Percentiles rank a stretch among this genome's conserved stretches.
These are phyloP conservation scores for Lasioglossum lativentre DNA, from an alignment of 2,888 invertebrate genomes.

Conservation along the genomic window DNA sequence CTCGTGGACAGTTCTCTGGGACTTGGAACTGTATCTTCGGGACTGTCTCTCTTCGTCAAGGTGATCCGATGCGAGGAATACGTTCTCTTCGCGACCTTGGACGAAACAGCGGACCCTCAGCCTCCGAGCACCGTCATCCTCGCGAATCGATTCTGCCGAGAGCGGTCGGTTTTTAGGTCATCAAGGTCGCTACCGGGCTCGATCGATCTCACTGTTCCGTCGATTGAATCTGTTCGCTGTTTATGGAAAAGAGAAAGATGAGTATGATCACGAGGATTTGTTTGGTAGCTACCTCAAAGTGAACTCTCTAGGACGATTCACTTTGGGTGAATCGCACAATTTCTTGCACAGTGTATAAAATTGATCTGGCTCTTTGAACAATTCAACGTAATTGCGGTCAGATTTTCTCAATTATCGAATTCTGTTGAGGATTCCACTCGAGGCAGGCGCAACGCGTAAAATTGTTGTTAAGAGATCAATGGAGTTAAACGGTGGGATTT, in stretches of 20 bases:
- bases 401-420: not conserved
- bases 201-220: slow-evolving; percentile 43
- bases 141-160: slow-evolving; percentile 41
- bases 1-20: not conserved
- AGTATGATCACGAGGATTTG: not conserved
- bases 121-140: slow-evolving; percentile 40
- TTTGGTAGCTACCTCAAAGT: not conserved
- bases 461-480: not conserved
- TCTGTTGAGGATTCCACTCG: not conserved
- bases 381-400: not conserved
- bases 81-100: not conserved
- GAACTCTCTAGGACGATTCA: not conserved
- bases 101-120: slow-evolving; percentile 6
- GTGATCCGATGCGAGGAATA: not conserved
- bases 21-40: not conserved
- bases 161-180: slow-evolving; percentile 39
- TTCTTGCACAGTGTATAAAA: not conserved
- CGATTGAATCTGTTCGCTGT: slow-evolving; percentile 34
- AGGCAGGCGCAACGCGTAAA: not conserved
- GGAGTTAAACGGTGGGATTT: not conserved
- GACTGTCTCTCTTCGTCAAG: not conserved
- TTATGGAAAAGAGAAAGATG: slow-evolving; percentile 21
- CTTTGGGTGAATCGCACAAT: not conserved
- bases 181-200: slow-evolving; percentile 30
- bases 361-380: not conserved